Conservation (phyloP, 2,888 invertebrate species). For the Smittia sp. region DNA sequence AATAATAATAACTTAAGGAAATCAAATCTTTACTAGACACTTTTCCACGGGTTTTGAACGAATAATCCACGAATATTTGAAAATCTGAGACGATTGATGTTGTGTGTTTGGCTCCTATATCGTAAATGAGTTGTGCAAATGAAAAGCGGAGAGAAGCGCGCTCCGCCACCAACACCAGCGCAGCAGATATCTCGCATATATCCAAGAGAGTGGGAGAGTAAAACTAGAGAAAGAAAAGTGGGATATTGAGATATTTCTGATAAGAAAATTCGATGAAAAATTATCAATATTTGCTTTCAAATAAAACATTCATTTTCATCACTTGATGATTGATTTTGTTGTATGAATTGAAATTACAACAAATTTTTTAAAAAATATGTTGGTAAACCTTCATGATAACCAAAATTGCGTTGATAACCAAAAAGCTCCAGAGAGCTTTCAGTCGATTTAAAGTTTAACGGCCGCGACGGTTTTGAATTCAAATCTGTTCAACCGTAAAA, state of each 20-base stretch:
- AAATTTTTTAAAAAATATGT: too few relatives aligned
- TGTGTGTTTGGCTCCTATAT: constrained; percentile 8
- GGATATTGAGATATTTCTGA: neutral
- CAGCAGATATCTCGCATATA: neutral
- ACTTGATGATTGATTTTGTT: too few relatives aligned
- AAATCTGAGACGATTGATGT: constrained; percentile 36
- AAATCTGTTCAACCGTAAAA: too few relatives aligned
- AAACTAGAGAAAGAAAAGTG: neutral
- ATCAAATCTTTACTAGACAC: constrained; percentile 31
- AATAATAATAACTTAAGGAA: constrained; percentile 42
- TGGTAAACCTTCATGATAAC: too few relatives aligned
- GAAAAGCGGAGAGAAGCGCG: neutral
- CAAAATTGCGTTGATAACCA: too few relatives aligned
- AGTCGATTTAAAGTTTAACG: too few relatives aligned
- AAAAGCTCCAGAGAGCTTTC: too few relatives aligned
- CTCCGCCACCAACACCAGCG: constrained; percentile 12
- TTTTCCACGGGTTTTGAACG: constrained; percentile 39
- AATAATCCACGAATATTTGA: constrained; percentile 33
- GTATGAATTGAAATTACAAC: too few relatives aligned
- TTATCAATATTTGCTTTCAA: too few relatives aligned
- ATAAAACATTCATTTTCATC: too few relatives aligned
- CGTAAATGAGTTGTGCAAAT: constrained; percentile 30
- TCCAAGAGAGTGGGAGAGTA: constrained; percentile 26
- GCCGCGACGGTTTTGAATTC: too few relatives aligned
- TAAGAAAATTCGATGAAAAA: too few relatives aligned